Percentiles rank a stretch among this genome's conserved stretches.
These are phyloP conservation scores for Nesoenas mayeri DNA, from an alignment of 2,113 vertebrate species.

Conservation along the genomic window DNA sequence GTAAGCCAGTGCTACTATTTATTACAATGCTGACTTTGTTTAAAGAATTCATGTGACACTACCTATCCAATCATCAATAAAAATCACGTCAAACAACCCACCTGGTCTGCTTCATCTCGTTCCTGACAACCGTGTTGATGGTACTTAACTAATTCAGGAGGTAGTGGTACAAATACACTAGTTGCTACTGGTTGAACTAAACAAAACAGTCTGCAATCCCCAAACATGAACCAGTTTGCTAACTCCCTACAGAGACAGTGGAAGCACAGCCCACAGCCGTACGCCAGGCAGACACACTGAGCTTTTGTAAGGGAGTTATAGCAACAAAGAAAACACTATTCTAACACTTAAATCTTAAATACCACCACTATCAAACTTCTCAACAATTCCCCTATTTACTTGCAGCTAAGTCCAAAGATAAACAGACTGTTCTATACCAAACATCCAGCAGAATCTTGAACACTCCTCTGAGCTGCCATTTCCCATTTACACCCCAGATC, in stretches of 20 bases:
- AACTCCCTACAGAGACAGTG: neutral
- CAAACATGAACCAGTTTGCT: neutral
- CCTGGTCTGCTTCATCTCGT: neutral
- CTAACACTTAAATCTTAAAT: neutral
- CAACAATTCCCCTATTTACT: neutral
- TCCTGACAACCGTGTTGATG: neutral
- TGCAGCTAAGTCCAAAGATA: neutral
- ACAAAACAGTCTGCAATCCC: neutral
- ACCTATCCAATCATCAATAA: conserved; percentile 21
- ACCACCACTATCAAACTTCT: neutral
- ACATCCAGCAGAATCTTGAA: neutral
- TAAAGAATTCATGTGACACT: neutral
- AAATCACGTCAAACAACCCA: neutral
- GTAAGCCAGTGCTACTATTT: neutral
- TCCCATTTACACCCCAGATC: neutral
- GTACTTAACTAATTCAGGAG: neutral
- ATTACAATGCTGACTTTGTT: neutral
- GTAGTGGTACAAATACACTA: neutral
- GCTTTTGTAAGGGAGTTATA: neutral
- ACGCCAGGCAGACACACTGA: neutral
- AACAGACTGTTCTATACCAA: neutral
- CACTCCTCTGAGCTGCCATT: too few species aligned
- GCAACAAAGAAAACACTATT: neutral
- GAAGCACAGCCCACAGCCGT: neutral
- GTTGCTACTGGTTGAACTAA: conserved; percentile 65